These are phyloP conservation scores for Dugesia japonica DNA, from an alignment of 2,888 invertebrate genomes.

Conservation along the genomic window DNA sequence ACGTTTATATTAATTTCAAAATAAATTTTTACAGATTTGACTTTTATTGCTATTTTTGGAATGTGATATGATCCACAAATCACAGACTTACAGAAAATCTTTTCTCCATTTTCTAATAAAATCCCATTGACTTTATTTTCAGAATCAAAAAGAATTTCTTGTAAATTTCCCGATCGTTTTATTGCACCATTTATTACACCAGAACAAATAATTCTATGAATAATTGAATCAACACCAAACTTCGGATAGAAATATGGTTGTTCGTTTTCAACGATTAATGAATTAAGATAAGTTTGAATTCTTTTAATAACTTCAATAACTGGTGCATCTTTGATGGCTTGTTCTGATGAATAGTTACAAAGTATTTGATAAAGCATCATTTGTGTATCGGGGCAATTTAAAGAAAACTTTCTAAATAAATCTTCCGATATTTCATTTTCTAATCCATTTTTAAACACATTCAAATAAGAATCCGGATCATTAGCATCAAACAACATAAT, in stretches of 20 bases:
- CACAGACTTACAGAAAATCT: background rate
- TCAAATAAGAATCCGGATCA: background rate
- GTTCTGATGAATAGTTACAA: background rate
- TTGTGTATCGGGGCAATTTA: background rate
- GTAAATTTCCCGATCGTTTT: background rate
- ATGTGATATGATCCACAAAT: background rate
- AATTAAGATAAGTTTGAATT: background rate
- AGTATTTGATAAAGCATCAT: background rate
- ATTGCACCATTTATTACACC: background rate
- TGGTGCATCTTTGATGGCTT: background rate
- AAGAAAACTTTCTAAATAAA: background rate
- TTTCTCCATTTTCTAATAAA: background rate
- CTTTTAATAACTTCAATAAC: background rate
- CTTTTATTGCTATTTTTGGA: background rate
- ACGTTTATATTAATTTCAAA: background rate
- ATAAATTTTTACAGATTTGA: background rate
- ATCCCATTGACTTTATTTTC: background rate
- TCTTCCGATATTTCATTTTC: background rate
- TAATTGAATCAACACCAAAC: background rate
- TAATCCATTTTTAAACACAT: background rate
- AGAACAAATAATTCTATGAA: background rate
- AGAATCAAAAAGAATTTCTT: background rate
- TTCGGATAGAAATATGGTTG: background rate
- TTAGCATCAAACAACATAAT: background rate
- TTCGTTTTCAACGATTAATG: background rate